phyloP scores from a whole-genome alignment of 2,113 vertebrate genomes.

The Prionailurus viverrinus region DNA sequence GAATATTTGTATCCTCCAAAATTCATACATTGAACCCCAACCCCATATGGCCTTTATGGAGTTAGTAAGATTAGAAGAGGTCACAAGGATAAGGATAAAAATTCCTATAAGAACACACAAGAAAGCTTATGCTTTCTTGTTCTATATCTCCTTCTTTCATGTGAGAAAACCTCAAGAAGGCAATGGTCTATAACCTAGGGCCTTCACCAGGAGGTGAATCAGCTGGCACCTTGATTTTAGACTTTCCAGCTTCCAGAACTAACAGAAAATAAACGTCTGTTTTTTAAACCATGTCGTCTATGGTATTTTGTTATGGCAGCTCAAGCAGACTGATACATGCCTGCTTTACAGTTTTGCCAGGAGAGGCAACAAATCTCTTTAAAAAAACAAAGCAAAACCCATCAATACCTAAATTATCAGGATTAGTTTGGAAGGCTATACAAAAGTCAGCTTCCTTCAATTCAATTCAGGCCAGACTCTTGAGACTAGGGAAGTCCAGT shows the following conservation, averaged over 20 bases:
- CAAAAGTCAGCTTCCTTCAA: conserved; percentile 59
- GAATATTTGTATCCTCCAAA: not conserved
- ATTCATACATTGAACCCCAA: not conserved
- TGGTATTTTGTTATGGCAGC: not conserved
- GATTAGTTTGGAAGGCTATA: conserved; percentile 47
- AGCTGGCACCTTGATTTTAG: not conserved
- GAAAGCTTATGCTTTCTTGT: not conserved
- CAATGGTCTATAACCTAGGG: not conserved
- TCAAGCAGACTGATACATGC: conserved; percentile 1
- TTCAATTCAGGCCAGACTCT: conserved; percentile 53
- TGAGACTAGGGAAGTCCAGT: conserved; percentile 39
- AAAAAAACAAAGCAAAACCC: conserved; percentile 20
- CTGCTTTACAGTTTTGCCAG: conserved; percentile 33
- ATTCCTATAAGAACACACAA: not conserved
- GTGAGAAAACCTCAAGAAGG: not conserved
- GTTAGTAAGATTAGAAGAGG: not conserved
- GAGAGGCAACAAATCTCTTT: conserved; percentile 1
- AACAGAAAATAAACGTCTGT: conserved; percentile 17
- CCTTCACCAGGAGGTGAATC: not conserved
- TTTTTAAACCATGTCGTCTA: not conserved
- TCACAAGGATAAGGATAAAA: not conserved
- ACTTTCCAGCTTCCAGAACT: not conserved
- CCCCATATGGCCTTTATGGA: not conserved
- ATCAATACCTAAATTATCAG: conserved; percentile 57
- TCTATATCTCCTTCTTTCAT: not conserved